phyloP scores from a whole-genome alignment of 2,888 invertebrate species.

The Volucella bombylans region DNA sequence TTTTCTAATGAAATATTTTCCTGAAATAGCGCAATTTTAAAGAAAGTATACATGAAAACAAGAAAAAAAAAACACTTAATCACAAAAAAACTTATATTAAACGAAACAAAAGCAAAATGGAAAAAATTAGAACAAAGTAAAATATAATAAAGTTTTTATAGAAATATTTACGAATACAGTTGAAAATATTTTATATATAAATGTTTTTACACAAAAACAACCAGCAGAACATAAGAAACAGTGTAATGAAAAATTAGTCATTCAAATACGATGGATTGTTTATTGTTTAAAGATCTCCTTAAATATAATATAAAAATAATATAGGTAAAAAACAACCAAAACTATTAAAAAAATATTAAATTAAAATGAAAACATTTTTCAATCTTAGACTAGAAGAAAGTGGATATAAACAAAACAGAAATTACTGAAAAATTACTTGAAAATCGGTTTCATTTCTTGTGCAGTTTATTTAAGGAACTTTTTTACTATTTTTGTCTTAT shows the following conservation, averaged over 20 bases:
- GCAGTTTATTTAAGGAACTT: conserved; percentile 24
- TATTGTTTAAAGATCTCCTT: conserved; percentile 48
- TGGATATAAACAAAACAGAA: conserved; percentile 16
- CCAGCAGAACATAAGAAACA: conserved; percentile 48
- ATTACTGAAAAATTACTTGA: conserved; percentile 32
- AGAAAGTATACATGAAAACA: conserved; percentile 13
- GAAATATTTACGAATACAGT: conserved; percentile 71
- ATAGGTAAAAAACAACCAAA: conserved; percentile 50
- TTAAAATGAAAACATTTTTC: conserved; percentile 34
- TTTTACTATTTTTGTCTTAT: conserved; percentile 15
- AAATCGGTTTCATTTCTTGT: conserved; percentile 70
- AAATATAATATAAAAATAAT: conserved; percentile 31
- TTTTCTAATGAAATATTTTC: conserved; percentile 38
- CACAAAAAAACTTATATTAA: conserved; percentile 42
- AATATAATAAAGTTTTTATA: conserved; percentile 69
- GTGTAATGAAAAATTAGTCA: conserved; percentile 21
- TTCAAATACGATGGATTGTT: conserved; percentile 49
- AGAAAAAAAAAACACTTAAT: conserved; percentile 43
- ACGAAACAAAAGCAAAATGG: conserved; percentile 33
- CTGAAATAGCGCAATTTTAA: conserved; percentile 59
- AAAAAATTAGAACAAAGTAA: conserved; percentile 58
- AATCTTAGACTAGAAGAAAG: conserved; percentile 23
- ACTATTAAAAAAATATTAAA: conserved; percentile 31
- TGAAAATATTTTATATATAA: conserved; percentile 72
- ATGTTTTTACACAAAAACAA: conserved; percentile 71